Conservation (phyloP, 2,888 invertebrate species). For the Clepsis dumicolana region DNA sequence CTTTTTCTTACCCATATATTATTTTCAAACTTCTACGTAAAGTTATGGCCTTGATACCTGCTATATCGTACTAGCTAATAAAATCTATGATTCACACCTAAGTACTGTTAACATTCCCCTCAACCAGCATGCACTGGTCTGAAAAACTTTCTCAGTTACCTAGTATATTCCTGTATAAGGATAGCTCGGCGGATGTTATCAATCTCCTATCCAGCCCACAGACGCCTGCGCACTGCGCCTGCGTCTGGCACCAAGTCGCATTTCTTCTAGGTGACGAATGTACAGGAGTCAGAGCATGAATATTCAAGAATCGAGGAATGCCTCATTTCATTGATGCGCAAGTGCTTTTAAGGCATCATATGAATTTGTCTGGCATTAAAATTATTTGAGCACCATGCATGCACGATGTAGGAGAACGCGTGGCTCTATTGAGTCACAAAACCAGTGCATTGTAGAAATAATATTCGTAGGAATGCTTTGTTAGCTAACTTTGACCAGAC, state of each 20-base stretch:
- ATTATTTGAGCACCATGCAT: background rate
- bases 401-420: background rate
- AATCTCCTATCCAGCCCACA: slow-evolving; percentile 30
- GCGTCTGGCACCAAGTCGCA: slow-evolving; percentile 26
- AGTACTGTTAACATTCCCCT: slow-evolving; percentile 23
- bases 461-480: background rate
- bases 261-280: slow-evolving; percentile 41
- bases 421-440: background rate
- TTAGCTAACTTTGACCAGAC: background rate
- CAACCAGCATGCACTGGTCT: background rate
- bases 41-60: background rate
- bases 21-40: background rate
- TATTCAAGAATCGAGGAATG: slow-evolving; percentile 30
- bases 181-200: slow-evolving; percentile 41
- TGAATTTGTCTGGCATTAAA: background rate
- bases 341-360: background rate
- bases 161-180: slow-evolving; percentile 39
- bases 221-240: slow-evolving; percentile 31
- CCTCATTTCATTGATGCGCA: slow-evolving; percentile 3
- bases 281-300: slow-evolving; percentile 30
- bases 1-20: background rate
- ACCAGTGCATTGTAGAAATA: too few relatives aligned
- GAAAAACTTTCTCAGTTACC: slow-evolving; percentile 23
- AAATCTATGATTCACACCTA: slow-evolving; percentile 2
- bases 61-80: background rate